These are phyloP conservation scores for Lycodopsis pacificus DNA, from an alignment of 2,797 vertebrate species.

Conservation along the genomic window DNA sequence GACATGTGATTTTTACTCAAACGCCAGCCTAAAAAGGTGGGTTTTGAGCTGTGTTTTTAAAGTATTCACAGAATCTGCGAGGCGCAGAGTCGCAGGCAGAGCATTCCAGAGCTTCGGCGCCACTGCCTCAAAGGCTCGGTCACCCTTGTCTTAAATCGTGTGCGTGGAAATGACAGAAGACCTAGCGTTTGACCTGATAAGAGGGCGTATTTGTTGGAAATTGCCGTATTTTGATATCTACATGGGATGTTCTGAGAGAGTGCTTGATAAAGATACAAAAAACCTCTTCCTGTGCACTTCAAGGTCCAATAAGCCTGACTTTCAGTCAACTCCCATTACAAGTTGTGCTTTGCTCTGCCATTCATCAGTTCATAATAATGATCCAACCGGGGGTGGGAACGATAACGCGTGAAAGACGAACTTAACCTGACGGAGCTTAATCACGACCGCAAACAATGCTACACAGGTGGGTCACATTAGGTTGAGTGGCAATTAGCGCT, in stretches of 20 bases:
- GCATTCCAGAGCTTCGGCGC: too few species aligned
- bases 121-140: too few species aligned
- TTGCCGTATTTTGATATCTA: not conserved
- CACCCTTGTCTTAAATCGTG: too few species aligned
- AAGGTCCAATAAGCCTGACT: not conserved
- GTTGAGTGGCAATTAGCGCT: constrained; percentile 33
- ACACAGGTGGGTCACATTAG: constrained; percentile 29
- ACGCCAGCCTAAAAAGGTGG: too few species aligned
- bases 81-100: too few species aligned
- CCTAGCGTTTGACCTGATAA: too few species aligned
- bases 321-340: not conserved
- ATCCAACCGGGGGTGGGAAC: not conserved
- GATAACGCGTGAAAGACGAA: not conserved
- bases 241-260: constrained; percentile 1
- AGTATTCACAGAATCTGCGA: too few species aligned
- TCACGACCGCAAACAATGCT: constrained; percentile 20
- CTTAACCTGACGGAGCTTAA: constrained; percentile 14
- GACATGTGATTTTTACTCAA: too few species aligned
- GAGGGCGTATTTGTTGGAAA: not conserved
- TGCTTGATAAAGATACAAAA: constrained; percentile 13
- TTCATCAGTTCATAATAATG: constrained; percentile 8
- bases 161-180: too few species aligned
- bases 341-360: constrained; percentile 1
- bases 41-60: too few species aligned
- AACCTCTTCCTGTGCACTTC: not conserved